A percentile compares a stretch with the other conserved stretches of the same genome.
Evolutionary conservation across 2,888 invertebrate genomes (phyloP).

Genomic region (Colletes collaris): DNA sequence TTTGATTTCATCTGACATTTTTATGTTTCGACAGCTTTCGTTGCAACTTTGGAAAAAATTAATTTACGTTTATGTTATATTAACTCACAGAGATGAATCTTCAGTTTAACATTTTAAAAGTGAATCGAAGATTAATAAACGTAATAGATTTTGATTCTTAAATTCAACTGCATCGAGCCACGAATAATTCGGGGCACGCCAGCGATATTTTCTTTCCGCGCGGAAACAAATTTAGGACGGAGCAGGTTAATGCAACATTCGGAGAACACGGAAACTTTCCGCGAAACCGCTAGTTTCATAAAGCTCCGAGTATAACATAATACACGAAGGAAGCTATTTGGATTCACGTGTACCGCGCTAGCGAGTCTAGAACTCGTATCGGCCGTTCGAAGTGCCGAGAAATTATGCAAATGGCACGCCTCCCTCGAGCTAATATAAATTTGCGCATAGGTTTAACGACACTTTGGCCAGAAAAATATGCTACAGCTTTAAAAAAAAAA

Average conservation of each 20-base stretch:
- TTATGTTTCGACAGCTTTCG: too few species aligned
- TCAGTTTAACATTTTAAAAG: too few species aligned
- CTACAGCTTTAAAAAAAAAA: slow-evolving; percentile 24
- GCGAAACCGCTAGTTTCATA: slow-evolving; percentile 1
- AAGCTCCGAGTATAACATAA: slow-evolving; percentile 24
- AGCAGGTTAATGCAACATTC: slow-evolving; percentile 2
- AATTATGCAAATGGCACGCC: slow-evolving; percentile 37
- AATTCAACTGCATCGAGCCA: too few species aligned
- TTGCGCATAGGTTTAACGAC: slow-evolving; percentile 34
- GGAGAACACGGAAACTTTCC: slow-evolving; percentile 18
- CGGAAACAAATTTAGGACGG: too few species aligned
- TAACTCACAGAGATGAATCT: too few species aligned
- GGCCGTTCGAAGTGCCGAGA: slow-evolving; percentile 10
- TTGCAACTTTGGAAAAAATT: too few species aligned
- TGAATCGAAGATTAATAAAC: too few species aligned
- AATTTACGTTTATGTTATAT: too few species aligned
- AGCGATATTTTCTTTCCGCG: too few species aligned
- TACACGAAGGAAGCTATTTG: slow-evolving; percentile 31
- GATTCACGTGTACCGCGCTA: slow-evolving; percentile 4
- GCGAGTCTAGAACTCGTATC: slow-evolving; percentile 10
- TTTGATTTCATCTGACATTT: too few species aligned
- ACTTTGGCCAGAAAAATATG: slow-evolving; percentile 28
- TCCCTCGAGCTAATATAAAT: slow-evolving; percentile 45
- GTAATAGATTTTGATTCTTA: too few species aligned
- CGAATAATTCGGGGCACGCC: too few species aligned